Evolutionary conservation across 2,888 invertebrate species (phyloP), one percentile per base, ranked within the genome.

Genomic region (Scaptomyza flava): DNA sequence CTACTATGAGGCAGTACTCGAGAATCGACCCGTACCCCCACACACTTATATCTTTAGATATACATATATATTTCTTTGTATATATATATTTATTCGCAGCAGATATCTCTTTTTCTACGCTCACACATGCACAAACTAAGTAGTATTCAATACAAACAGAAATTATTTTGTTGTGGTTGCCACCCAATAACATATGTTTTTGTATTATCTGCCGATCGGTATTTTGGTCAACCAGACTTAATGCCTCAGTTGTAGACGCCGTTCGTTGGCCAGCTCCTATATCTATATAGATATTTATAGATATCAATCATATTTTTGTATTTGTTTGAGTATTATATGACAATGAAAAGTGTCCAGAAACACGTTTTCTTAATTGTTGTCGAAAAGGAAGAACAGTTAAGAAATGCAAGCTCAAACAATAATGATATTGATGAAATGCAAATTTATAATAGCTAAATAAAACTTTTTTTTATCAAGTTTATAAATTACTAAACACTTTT

Each of bases 101-200:
- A 64, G 46, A 58, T 68, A 63, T 66, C 70, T 63, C 50, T 34
- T 51, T 47, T 27, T 59, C 53, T 46, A 31, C 36, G 36, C 56
- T 51, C 51, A 34, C 65, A 50, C 14, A 50, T 8, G 17, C 47
- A 31, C 30, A 41, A 27, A 27, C 0, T 27, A 27, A 30, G 14
- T 14, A 27, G 46, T 14, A 47, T 17, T 31, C 12, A 59, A 14
- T 43, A 17, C 11, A 31, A 63, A 38, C 58, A 59, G 41, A 63
- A 57, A 56, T 38, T 61, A 64, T 65, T 68, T 58, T 47, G 51
- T 23, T 23, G 50, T 51, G 23, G 23, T 51, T 23, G 50, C 73
- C 73, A 77, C 50, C 66, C 68, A 74, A 81, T 77, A 81, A 81
- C 79, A 81, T 72, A 77, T 63, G 72, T 62, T 68, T 68, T 54